phyloP scores from a whole-genome alignment of 1,140 invertebrate genomes.

The Psix sp. region DNA sequence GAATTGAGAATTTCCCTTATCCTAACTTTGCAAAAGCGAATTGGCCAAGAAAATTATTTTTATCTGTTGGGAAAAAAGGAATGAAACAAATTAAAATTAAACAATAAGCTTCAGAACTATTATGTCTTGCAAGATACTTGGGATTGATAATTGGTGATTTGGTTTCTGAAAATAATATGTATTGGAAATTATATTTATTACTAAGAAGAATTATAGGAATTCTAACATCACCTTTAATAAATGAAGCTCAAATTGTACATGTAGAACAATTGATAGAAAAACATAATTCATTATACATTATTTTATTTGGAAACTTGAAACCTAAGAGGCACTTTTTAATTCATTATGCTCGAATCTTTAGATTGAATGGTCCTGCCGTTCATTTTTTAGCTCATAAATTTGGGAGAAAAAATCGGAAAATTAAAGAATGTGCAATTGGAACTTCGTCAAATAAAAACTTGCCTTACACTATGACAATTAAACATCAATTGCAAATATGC shows the following conservation, averaged over 20 bases:
- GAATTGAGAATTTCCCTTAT: conserved; percentile 19
- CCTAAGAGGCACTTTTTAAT: conserved; percentile 33
- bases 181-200: conserved; percentile 30
- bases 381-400: conserved; percentile 20
- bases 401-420: conserved; percentile 30
- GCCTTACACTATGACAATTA: conserved; percentile 15
- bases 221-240: conserved; percentile 22
- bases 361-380: conserved; percentile 29
- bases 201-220: conserved; percentile 33
- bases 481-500: conserved; percentile 24
- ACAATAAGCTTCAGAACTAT: conserved; percentile 7
- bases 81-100: too few species aligned
- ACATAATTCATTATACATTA: conserved; percentile 13
- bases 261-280: conserved; percentile 25
- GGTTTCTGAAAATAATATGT: conserved; percentile 6
- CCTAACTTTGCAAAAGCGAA: conserved; percentile 15
- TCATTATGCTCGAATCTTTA: conserved; percentile 19
- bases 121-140: conserved; percentile 20
- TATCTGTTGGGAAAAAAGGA: not conserved
- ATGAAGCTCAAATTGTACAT: not conserved
- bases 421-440: conserved; percentile 21
- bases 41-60: conserved; percentile 11
- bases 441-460: conserved; percentile 2
- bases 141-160: conserved; percentile 21
- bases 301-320: conserved; percentile 28